Conservation (phyloP, 2,888 invertebrate species). For the Drosophila histrio region DNA sequence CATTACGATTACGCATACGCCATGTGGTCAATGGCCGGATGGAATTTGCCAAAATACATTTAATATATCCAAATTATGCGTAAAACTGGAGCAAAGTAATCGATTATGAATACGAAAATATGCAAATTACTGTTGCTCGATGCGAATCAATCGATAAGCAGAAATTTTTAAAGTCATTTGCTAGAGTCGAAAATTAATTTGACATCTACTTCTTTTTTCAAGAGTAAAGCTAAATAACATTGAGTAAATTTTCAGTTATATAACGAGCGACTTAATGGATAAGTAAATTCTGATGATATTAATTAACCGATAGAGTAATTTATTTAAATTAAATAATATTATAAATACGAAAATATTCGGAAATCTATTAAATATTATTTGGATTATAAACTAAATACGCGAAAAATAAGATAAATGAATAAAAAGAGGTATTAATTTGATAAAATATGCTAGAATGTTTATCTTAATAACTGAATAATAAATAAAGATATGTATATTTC, state of each 20-base stretch:
- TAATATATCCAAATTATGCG: slow-evolving; percentile 1
- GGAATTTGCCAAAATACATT: slow-evolving; percentile 27
- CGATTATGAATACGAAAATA: slow-evolving; percentile 4
- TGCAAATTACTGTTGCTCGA: neutral
- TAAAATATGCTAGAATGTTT: no score
- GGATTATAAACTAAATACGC: neutral
- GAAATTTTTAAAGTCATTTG: neutral
- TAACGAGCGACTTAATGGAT: no score
- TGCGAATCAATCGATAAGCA: slow-evolving; percentile 1
- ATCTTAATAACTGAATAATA: no score
- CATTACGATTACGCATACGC: slow-evolving; percentile 70
- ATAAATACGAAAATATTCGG: no score
- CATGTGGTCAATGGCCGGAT: slow-evolving; percentile 58
- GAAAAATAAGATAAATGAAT: neutral
- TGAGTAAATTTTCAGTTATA: no score
- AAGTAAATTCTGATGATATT: no score
- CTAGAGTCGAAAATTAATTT: no score
- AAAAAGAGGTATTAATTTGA: no score
- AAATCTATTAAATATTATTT: neutral
- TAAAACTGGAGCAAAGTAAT: slow-evolving; percentile 8
- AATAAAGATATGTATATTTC: neutral
- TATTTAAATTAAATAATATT: no score
- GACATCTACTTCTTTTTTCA: no score
- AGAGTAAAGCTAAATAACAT: no score
- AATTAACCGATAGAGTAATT: no score